Percentiles rank a stretch among this genome's conserved stretches.
Evolutionary conservation across 2,797 vertebrate species (phyloP).

Genomic region (Molothrus aeneus): DNA sequence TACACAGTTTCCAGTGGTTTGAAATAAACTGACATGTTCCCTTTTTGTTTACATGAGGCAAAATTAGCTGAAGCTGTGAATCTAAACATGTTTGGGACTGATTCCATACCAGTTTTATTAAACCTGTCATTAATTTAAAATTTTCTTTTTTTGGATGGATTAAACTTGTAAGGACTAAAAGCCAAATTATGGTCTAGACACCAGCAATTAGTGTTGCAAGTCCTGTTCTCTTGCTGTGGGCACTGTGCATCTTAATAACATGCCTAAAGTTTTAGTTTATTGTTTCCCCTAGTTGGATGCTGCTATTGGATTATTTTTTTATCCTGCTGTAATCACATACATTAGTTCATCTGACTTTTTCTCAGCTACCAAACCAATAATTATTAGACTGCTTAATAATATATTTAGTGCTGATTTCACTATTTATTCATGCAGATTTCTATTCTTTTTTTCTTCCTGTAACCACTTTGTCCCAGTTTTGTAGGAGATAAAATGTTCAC

Average conservation of each 20-base stretch:
- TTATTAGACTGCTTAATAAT: slow-evolving; percentile 63
- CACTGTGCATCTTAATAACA: slow-evolving; percentile 60
- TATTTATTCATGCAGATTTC: slow-evolving; percentile 35
- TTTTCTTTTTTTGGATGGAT: not conserved
- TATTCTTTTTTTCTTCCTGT: slow-evolving; percentile 26
- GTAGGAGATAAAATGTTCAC: not conserved
- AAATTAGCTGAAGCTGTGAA: slow-evolving; percentile 50
- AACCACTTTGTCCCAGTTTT: not conserved
- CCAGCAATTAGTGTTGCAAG: slow-evolving; percentile 25
- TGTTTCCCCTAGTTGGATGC: slow-evolving; percentile 33
- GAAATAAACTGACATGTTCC: not conserved
- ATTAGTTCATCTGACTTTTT: slow-evolving; percentile 40
- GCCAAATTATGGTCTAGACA: slow-evolving; percentile 28
- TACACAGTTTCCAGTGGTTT: not conserved
- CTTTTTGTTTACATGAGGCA: not conserved
- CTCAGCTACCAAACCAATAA: slow-evolving; percentile 55
- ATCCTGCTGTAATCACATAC: slow-evolving; percentile 13
- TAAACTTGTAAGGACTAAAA: not conserved
- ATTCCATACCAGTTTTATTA: slow-evolving; percentile 9
- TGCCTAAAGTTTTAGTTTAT: slow-evolving; percentile 53
- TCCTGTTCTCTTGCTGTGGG: slow-evolving; percentile 34
- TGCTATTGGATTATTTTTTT: slow-evolving; percentile 34
- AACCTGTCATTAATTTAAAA: not conserved
- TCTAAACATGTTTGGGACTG: slow-evolving; percentile 5
- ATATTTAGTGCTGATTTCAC: slow-evolving; percentile 45